Percentiles rank a stretch among this genome's conserved stretches.
phyloP scores from a whole-genome alignment of 2,113 vertebrate genomes.

The Triplophysa tibetana region DNA sequence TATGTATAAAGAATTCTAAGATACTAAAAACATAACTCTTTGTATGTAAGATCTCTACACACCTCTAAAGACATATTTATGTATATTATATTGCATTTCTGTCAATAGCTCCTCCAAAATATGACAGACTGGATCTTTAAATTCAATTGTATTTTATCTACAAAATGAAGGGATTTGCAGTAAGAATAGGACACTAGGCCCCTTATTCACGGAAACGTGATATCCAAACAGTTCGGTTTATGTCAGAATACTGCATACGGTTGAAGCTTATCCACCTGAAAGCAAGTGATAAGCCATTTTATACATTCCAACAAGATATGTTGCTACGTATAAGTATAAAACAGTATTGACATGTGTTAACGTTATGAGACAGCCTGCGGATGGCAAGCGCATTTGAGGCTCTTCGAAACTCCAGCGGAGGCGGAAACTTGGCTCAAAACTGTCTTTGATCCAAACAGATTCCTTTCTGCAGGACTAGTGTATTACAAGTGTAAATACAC shows the following conservation, averaged over 20 bases:
- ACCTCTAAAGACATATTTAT: too few species aligned
- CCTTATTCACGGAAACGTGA: too few species aligned
- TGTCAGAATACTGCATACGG: neutral
- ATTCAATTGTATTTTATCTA: too few species aligned
- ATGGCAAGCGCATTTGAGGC: conserved; percentile 4
- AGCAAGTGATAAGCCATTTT: neutral
- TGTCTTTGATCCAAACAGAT: conserved; percentile 30
- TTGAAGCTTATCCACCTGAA: neutral
- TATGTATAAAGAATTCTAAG: too few species aligned
- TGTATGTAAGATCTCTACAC: too few species aligned
- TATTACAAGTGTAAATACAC: conserved; percentile 40
- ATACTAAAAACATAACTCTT: too few species aligned
- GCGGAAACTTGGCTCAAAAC: conserved; percentile 5
- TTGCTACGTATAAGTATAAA: neutral
- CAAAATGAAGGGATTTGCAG: too few species aligned
- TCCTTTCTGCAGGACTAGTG: conserved; percentile 15
- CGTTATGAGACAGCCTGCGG: neutral
- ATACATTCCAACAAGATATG: neutral
- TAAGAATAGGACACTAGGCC: too few species aligned
- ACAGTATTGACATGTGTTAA: neutral
- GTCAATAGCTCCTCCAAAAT: too few species aligned
- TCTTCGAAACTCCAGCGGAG: neutral
- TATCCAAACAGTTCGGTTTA: neutral
- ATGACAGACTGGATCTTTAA: too few species aligned
- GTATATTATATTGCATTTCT: too few species aligned